Conservation (phyloP, 1,140 invertebrate species). For the Drosophila eugracilis region DNA sequence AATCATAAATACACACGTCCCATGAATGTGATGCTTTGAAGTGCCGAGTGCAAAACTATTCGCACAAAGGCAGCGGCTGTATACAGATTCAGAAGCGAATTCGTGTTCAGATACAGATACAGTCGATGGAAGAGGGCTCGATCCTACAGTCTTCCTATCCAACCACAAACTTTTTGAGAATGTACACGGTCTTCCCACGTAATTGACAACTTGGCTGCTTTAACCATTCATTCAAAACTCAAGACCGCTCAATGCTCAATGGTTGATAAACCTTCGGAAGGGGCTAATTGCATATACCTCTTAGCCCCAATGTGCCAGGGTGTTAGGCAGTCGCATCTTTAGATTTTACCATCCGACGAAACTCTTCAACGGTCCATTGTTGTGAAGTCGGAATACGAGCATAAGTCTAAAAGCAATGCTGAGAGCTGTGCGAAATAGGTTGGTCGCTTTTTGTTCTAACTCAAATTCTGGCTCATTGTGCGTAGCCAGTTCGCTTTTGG, state of each 20-base stretch:
- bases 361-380: not conserved
- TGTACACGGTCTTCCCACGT: not conserved
- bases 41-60: slow-evolving; percentile 41
- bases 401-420: not conserved
- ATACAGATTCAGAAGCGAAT: slow-evolving; percentile 1
- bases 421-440: slow-evolving; percentile 2
- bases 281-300: not conserved
- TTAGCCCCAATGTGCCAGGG: not conserved
- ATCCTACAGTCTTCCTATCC: not conserved
- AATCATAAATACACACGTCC: slow-evolving; percentile 66
- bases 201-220: not conserved
- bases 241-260: too few species aligned
- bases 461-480: slow-evolving; percentile 41
- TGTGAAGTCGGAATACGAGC: not conserved
- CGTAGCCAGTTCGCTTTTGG: slow-evolving; percentile 10
- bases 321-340: not conserved
- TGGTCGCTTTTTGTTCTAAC: slow-evolving; percentile 8
- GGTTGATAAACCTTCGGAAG: not conserved
- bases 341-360: not conserved
- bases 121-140: too few species aligned
- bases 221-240: too few species aligned
- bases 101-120: not conserved
- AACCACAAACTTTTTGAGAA: not conserved
- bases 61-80: slow-evolving; percentile 25
- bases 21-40: slow-evolving; percentile 20